A percentile compares a stretch with the other conserved stretches of the same genome.
Evolutionary conservation across 2,797 vertebrate species (phyloP).

Genomic region (Acomys russatus): DNA sequence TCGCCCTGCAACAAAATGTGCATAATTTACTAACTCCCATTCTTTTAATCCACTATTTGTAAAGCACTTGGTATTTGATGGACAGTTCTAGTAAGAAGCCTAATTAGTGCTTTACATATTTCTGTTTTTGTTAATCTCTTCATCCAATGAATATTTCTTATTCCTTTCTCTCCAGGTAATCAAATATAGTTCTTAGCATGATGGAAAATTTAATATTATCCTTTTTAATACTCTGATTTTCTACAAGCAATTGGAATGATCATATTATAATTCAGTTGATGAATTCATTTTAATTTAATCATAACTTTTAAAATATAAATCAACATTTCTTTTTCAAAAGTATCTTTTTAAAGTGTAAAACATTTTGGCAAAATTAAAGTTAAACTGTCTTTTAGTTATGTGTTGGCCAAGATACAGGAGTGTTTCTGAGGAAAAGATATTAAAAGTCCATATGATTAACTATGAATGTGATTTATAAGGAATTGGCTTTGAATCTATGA

Average conservation of each 20-base stretch:
- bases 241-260: not conserved
- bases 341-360: not conserved
- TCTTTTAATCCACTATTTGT: slow-evolving; percentile 10
- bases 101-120: slow-evolving; percentile 8
- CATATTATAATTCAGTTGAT: slow-evolving; percentile 23
- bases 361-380: not conserved
- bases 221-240: slow-evolving; percentile 51
- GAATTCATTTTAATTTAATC: slow-evolving; percentile 37
- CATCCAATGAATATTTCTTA: slow-evolving; percentile 37
- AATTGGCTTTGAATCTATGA: not conserved
- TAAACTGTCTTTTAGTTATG: not conserved
- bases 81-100: not conserved
- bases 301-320: slow-evolving; percentile 40
- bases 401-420: not conserved
- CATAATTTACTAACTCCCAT: not conserved
- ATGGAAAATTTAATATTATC: slow-evolving; percentile 24
- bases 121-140: not conserved
- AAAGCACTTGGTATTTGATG: slow-evolving; percentile 30
- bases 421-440: slow-evolving; percentile 16
- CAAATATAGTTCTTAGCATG: slow-evolving; percentile 42
- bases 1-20: not conserved
- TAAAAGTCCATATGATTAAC: not conserved
- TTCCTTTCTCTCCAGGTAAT: not conserved
- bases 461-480: not conserved
- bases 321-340: not conserved